phyloP scores from a whole-genome alignment of 2,888 invertebrate genomes.

The Drosophila koepferae region DNA sequence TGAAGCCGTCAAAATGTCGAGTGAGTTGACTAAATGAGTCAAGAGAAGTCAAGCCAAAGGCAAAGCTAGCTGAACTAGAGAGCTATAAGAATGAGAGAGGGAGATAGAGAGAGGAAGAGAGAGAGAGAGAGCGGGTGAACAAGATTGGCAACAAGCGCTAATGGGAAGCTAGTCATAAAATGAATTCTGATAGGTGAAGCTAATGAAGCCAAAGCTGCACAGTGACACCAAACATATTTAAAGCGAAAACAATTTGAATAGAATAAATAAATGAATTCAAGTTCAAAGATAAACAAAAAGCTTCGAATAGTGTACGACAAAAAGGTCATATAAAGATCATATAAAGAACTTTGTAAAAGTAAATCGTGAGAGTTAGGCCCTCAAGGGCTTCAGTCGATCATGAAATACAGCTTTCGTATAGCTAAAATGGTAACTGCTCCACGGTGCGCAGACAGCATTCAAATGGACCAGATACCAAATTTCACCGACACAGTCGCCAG shows the following conservation, averaged over 20 bases:
- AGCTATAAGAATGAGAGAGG: slow-evolving; percentile 2
- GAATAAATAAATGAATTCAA: not conserved
- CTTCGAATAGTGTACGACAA: too few relatives aligned
- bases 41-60: slow-evolving; percentile 16
- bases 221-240: slow-evolving; percentile 31
- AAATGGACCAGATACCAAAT: slow-evolving; percentile 40
- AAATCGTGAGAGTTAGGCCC: not conserved
- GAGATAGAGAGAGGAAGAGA: not conserved
- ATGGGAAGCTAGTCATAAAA: slow-evolving; percentile 43
- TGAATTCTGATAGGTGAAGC: slow-evolving; percentile 28
- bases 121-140: not conserved
- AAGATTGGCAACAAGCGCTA: slow-evolving; percentile 39
- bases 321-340: too few relatives aligned
- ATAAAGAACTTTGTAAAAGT: not conserved
- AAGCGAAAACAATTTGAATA: not conserved
- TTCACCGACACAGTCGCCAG: slow-evolving; percentile 44
- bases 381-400: not conserved
- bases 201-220: slow-evolving; percentile 35
- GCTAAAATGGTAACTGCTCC: slow-evolving; percentile 16
- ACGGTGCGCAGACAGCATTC: slow-evolving; percentile 48
- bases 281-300: not conserved
- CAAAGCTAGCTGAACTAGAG: slow-evolving; percentile 14
- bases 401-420: not conserved
- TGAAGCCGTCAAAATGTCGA: slow-evolving; percentile 26
- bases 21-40: slow-evolving; percentile 2